These are phyloP conservation scores for Etheostoma nigrum DNA, from an alignment of 2,797 vertebrate genomes.

Conservation along the genomic window DNA sequence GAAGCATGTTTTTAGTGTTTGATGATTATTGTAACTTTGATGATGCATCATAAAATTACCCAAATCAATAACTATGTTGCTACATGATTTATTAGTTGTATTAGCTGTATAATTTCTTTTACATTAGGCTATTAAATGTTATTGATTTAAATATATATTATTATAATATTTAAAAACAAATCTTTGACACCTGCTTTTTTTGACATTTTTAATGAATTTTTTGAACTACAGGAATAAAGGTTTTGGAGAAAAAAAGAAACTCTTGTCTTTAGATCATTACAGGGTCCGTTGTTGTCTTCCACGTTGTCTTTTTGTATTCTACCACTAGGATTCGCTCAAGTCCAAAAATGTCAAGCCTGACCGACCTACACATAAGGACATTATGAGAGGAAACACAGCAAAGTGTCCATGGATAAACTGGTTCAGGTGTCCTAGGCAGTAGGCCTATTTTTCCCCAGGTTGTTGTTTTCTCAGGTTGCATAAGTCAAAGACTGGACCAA, in stretches of 20 bases:
- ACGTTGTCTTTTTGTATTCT: not conserved
- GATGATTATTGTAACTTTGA: slow-evolving; percentile 21
- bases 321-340: not conserved
- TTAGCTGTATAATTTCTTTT: slow-evolving; percentile 27
- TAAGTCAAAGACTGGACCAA: not conserved
- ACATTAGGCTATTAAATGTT: slow-evolving; percentile 21
- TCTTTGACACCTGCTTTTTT: slow-evolving; percentile 41
- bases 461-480: slow-evolving; percentile 2
- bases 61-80: slow-evolving; percentile 30
- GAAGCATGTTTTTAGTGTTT: slow-evolving; percentile 24
- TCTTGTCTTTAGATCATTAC: not conserved
- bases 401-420: not conserved
- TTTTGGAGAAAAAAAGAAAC: slow-evolving; percentile 1
- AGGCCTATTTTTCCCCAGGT: not conserved
- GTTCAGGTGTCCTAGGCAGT: not conserved
- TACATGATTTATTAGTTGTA: slow-evolving; percentile 22
- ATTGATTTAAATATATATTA: slow-evolving; percentile 33
- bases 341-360: not conserved
- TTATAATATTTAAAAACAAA: too few relatives aligned
- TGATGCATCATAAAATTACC: slow-evolving; percentile 31
- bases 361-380: not conserved
- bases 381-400: not conserved
- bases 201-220: slow-evolving; percentile 46
- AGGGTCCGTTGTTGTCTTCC: not conserved
- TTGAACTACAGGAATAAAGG: slow-evolving; percentile 51